phyloP scores from a whole-genome alignment of 2,113 vertebrate species.

The Alectura lathami region DNA sequence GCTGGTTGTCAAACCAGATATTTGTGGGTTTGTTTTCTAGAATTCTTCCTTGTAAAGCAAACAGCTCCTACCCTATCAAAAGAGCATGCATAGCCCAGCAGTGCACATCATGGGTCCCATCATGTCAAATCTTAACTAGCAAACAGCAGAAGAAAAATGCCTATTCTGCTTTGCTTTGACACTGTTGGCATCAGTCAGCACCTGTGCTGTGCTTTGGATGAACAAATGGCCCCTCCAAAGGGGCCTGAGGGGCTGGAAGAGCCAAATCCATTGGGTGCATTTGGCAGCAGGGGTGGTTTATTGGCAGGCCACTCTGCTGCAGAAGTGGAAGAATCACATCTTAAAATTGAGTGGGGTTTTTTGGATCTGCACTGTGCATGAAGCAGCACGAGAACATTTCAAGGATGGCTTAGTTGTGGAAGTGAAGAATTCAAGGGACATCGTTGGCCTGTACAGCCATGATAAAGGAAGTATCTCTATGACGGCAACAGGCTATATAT shows the following conservation, averaged over 20 bases:
- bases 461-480: neutral
- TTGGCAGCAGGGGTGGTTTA: neutral
- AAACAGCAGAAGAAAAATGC: neutral
- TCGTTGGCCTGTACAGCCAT: rapidly evolving
- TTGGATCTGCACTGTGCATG: neutral
- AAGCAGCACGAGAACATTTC: neutral
- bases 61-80: neutral
- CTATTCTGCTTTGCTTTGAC: neutral
- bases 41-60: neutral
- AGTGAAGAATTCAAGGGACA: neutral
- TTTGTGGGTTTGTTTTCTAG: neutral
- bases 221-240: neutral
- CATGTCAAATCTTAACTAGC: neutral
- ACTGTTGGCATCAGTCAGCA: neutral
- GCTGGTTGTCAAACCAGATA: no score
- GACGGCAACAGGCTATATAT: rapidly evolving
- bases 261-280: rapidly evolving
- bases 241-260: neutral
- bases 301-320: neutral
- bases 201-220: neutral
- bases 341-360: rapidly evolving
- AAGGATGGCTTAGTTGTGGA: neutral
- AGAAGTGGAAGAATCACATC: neutral
- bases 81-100: rapidly evolving
- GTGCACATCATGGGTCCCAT: neutral